Evolutionary conservation across 1,140 invertebrate genomes (phyloP), one percentile per base, ranked within the genome.

Genomic region (Zaprionus vittiger): DNA sequence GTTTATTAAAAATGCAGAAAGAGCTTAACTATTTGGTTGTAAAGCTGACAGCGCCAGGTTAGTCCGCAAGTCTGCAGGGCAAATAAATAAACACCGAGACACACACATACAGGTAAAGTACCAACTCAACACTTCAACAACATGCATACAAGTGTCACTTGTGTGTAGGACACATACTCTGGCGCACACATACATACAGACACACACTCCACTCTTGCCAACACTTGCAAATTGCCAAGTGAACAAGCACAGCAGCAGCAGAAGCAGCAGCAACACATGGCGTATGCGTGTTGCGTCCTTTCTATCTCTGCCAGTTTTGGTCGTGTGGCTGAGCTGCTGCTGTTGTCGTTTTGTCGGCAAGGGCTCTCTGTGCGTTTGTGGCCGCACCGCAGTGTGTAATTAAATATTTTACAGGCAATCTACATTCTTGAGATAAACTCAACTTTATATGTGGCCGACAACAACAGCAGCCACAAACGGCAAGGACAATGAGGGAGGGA

Each of bases 371-470:
- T 72, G 67, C 34, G 14, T 57, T 52, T 71, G 84, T 62, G 84
- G 68, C 59, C 56, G 79, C 77, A 80, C 83, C 84, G 79, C 77
- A 87, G 77, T 91, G 81, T 90, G 86, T 90, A 90, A 90, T 90
- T 90, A 90, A 90, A 90, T 90, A 90, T 90, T 90, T 90, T 90
- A 90, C 85, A 90, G 85, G 85, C 86, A 90, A 90, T 90, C 85
- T 90, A 90, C 85, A 91, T 90, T 90, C 85, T 90, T 91, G 79
- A 90, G 85, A 90, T 90, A 90, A 90, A 90, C 86, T 85, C 82
- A 73, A 81, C 82, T 85, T 90, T 82, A 80, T 79, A 66, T 70
- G 65, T 63, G 74, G 59, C 64, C 52, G 57, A n/a, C 54, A 57
- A 41, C 66, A 61, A 9, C 52, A 65, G 31, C 60, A 68, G 49